These are phyloP conservation scores for Chaetops frenatus DNA, from an alignment of 2,113 vertebrate genomes.

Conservation along the genomic window DNA sequence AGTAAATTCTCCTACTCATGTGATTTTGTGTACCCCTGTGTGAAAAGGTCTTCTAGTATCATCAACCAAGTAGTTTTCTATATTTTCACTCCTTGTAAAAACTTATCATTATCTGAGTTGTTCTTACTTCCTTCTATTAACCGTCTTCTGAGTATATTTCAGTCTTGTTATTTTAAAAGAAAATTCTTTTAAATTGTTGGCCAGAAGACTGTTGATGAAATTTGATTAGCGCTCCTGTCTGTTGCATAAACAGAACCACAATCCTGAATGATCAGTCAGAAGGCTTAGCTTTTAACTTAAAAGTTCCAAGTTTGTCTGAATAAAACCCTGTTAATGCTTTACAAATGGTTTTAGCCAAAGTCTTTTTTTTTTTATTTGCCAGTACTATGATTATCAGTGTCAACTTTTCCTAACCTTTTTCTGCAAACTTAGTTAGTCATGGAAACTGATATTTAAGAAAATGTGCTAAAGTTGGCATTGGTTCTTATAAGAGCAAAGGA, in stretches of 20 bases:
- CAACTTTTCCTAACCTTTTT: background rate
- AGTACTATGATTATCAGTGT: background rate
- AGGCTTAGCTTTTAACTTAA: background rate
- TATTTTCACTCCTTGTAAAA: background rate
- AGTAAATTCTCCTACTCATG: background rate
- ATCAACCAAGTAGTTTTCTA: background rate
- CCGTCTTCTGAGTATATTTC: background rate
- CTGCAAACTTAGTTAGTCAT: background rate
- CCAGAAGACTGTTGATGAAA: background rate
- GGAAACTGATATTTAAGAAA: background rate
- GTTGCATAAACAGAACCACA: background rate
- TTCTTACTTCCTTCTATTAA: background rate
- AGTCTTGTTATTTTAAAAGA: background rate
- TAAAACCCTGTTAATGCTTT: background rate
- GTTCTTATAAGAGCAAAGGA: background rate
- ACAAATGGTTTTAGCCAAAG: background rate
- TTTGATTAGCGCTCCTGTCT: constrained; percentile 6
- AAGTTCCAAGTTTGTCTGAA: background rate
- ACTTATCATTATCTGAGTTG: background rate
- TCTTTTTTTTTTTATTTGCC: background rate
- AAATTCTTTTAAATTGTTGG: background rate
- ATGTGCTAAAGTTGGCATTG: background rate
- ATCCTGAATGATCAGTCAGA: background rate
- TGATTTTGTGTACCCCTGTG: background rate
- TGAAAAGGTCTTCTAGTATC: background rate